phyloP scores from a whole-genome alignment of 2,113 vertebrate genomes.

The Siphamia tubifer region DNA sequence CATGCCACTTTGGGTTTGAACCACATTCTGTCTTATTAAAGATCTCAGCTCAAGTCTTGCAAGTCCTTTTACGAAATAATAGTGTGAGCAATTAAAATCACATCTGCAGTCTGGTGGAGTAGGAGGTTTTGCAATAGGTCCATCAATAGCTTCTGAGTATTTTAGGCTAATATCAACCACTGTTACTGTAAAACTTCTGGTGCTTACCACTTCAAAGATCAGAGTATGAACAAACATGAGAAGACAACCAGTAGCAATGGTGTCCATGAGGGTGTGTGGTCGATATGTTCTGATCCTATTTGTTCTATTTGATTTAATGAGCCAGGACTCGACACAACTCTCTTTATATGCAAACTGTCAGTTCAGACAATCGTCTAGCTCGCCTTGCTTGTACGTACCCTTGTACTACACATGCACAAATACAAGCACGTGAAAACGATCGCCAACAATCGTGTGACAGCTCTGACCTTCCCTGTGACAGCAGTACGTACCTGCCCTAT shows the following conservation, averaged over 20 bases:
- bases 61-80: constrained; percentile 22
- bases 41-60: constrained; percentile 11
- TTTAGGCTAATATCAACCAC: not conserved
- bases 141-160: not conserved
- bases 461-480: constrained; percentile 52
- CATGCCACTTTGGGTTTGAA: constrained; percentile 31
- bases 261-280: too few relatives aligned
- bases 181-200: not conserved
- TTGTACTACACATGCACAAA: not conserved
- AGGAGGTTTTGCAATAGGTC: not conserved
- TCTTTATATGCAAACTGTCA: not conserved
- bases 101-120: not conserved
- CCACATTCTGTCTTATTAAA: constrained; percentile 54
- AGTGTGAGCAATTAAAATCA: constrained; percentile 53
- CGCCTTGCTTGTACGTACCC: not conserved
- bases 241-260: too few relatives aligned
- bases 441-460: constrained; percentile 12
- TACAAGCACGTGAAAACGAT: not conserved
- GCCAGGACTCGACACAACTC: not conserved
- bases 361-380: not conserved
- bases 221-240: not conserved
- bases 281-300: too few relatives aligned
- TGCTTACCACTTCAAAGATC: not conserved
- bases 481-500: not conserved
- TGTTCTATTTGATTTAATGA: too few relatives aligned